Base-by-base conservation (phyloP, 2,888 invertebrate species). In the Drosophila nr. fundita region DNA sequence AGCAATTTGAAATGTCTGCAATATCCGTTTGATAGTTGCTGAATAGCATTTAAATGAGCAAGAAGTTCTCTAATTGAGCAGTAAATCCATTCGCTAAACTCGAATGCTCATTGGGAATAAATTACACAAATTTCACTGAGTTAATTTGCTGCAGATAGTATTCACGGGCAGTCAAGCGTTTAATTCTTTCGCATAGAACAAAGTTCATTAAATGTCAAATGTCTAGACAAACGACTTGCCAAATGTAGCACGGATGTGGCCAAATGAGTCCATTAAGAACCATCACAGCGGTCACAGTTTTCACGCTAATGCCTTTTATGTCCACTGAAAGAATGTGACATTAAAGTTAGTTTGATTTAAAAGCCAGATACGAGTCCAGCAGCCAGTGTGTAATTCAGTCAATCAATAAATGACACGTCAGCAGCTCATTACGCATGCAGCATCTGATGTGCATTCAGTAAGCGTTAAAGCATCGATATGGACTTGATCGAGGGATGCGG, bases 401-500 rank as follows among this genome's bases (percentile, higher is more conserved):
- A 74, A 60, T 62, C 64, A 67, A 84, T 76, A 54, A 79, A 64
- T 48, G 64, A 78, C 64, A 71, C 73, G 77, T 81, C 59, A 64
- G 68, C 59, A 73, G 67, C 68, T 79, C 83, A 81, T 81, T 81
- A 73, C 49, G 61, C 60, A 71, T 71, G 49, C 82, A 65, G 61
- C 66, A 57, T 53, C 50, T 50, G 67, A 48, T 32, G 75, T 49
- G 67, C 69, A 48, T 34, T 45, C 57, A 42, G 68, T 69, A 78
- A 81, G 79, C 83, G 77, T 79, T 77, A 74, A 84, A 82, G 73
- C 67, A 67, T 64, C 68, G 65, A 76, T 79, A 76, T 64, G 53
- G 54, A 62, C 50, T 55, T 57, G 64, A 27, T 50, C 57, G 48
- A 4, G 38, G 64, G 13, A 48, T 18, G 27, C 8, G 59, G 32